These are phyloP conservation scores for mouse (Mus musculus) DNA, from an alignment of 2,113 vertebrate species.

Conservation along the genomic window GRCm39 chr10:44146001-44146500, in stretches of 20 bases:
- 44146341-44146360: neutral
- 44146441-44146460: neutral
- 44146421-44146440: neutral
- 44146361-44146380: neutral
- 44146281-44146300: neutral
- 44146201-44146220: neutral
- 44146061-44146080: neutral
- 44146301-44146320: neutral
- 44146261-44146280: neutral
- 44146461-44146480: neutral
- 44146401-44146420: too few relatives aligned
- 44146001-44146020: conserved; percentile 18
- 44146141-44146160: neutral
- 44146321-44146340: neutral
- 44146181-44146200: too few relatives aligned
- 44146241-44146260: neutral
- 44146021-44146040: neutral
- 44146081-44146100: neutral
- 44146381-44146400: neutral
- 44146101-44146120: neutral
- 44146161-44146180: neutral
- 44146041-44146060: neutral
- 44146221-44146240: fast-evolving
- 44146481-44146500: neutral
- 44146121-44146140: neutral